A percentile compares a stretch with the other conserved stretches of the same genome.
These are phyloP conservation scores for Philonicus albiceps DNA, from an alignment of 2,888 invertebrate species.

Conservation along the genomic window DNA sequence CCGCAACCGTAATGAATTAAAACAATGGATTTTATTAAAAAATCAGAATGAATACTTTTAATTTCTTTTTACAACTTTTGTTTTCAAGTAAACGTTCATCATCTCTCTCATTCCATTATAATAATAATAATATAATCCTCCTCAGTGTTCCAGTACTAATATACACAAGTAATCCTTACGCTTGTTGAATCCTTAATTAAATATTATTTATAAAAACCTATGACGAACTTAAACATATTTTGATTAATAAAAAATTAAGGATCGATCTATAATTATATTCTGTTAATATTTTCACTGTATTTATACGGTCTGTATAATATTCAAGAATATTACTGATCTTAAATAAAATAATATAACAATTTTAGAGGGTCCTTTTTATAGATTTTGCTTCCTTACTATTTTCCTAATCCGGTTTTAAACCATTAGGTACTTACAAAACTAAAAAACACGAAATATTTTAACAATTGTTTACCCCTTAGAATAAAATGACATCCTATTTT, in stretches of 20 bases:
- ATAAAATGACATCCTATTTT: conserved; percentile 36
- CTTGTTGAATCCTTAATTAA: conserved; percentile 32
- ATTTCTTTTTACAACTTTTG: conserved; percentile 48
- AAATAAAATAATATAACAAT: conserved; percentile 39
- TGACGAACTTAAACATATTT: conserved; percentile 46
- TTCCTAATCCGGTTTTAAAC: conserved; percentile 31
- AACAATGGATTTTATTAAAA: conserved; percentile 42
- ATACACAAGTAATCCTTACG: conserved; percentile 25
- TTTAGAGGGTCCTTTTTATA: conserved; percentile 36
- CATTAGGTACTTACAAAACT: conserved; percentile 45
- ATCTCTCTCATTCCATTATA: background rate
- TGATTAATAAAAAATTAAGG: conserved; percentile 45
- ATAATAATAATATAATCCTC: conserved; percentile 20
- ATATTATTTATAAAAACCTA: conserved; percentile 44
- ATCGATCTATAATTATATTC: conserved; percentile 23
- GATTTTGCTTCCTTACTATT: conserved; percentile 36
- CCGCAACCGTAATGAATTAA: background rate
- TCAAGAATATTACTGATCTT: conserved; percentile 19
- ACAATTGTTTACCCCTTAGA: conserved; percentile 32
- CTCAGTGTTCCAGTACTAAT: conserved; percentile 29
- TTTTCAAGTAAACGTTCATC: conserved; percentile 38
- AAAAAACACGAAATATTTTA: conserved; percentile 43
- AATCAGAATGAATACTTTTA: conserved; percentile 48
- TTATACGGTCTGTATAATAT: conserved; percentile 4
- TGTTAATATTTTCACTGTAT: conserved; percentile 31